Percentiles rank a stretch among this genome's conserved stretches.
Conservation (phyloP, 2,888 invertebrate genomes). For the Calameuta idolon region DNA sequence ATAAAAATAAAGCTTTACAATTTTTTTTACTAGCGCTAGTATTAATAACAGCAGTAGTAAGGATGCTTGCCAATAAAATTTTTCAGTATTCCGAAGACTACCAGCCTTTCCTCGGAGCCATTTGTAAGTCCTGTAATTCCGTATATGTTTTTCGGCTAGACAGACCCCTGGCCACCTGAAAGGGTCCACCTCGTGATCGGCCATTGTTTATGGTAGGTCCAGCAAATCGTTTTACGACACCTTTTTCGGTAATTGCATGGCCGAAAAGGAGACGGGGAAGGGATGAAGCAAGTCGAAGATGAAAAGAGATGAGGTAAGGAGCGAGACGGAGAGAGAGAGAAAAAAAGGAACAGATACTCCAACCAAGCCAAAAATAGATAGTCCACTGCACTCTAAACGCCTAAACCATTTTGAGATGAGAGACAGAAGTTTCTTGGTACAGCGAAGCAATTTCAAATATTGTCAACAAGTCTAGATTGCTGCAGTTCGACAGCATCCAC, state of each 20-base stretch:
- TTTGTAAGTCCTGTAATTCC: not conserved
- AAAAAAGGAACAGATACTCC: not conserved
- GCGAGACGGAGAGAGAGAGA: not conserved
- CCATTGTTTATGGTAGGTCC: conserved; percentile 51
- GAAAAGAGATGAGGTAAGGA: not conserved
- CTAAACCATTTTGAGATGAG: not conserved
- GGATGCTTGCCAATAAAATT: not conserved
- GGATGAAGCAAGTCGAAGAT: conserved; percentile 16
- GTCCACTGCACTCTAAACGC: not conserved
- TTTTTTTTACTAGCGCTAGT: not conserved
- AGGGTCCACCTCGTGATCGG: conserved; percentile 43
- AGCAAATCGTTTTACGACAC: conserved; percentile 53
- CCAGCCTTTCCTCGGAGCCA: not conserved
- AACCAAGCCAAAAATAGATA: not conserved
- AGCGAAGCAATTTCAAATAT: not conserved
- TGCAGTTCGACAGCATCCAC: not conserved
- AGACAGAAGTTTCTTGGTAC: not conserved
- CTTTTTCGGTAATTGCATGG: conserved; percentile 5
- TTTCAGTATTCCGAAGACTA: not conserved
- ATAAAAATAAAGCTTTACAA: conserved; percentile 51
- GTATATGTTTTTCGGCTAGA: not conserved
- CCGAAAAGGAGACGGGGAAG: conserved; percentile 23
- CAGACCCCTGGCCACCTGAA: not conserved
- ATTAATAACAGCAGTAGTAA: not conserved
- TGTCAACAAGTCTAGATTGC: not conserved